Conservation (phyloP, 2,113 vertebrate genomes). For the Opisthocomus hoazin region DNA sequence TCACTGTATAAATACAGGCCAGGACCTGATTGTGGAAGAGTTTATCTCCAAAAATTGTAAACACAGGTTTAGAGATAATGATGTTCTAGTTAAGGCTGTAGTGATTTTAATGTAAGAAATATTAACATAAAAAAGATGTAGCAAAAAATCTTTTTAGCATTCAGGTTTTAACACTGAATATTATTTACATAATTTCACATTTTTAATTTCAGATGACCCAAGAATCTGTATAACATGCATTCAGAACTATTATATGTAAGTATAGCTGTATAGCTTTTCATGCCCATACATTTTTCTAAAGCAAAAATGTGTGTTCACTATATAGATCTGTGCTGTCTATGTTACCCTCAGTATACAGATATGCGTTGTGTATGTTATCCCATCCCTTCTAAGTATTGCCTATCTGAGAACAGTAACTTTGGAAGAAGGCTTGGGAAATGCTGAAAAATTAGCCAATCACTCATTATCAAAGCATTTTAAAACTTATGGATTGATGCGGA, state of each 20-base stretch:
- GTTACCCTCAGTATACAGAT: background rate
- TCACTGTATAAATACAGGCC: background rate
- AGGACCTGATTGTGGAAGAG: background rate
- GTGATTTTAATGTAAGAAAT: background rate
- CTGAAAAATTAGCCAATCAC: background rate
- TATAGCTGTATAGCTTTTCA: slow-evolving; percentile 32
- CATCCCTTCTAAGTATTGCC: background rate
- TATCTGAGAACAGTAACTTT: background rate
- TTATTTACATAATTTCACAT: background rate
- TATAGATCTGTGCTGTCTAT: background rate
- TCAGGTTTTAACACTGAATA: background rate
- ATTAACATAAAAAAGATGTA: background rate
- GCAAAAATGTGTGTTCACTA: background rate
- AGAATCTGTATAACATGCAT: slow-evolving; percentile 81
- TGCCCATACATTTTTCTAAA: background rate
- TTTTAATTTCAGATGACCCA: slow-evolving; percentile 83
- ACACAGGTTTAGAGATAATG: background rate
- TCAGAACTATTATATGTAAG: slow-evolving; percentile 89
- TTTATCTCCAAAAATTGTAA: background rate
- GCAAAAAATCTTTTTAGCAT: background rate
- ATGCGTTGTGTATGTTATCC: background rate
- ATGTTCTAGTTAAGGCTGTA: background rate
- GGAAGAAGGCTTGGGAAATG: background rate
- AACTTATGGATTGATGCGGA: background rate
- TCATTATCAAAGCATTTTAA: background rate